A percentile compares a stretch with the other conserved stretches of the same genome.
Evolutionary conservation across 2,797 vertebrate genomes (phyloP).

Genomic region (Macropus fuliginosus): DNA sequence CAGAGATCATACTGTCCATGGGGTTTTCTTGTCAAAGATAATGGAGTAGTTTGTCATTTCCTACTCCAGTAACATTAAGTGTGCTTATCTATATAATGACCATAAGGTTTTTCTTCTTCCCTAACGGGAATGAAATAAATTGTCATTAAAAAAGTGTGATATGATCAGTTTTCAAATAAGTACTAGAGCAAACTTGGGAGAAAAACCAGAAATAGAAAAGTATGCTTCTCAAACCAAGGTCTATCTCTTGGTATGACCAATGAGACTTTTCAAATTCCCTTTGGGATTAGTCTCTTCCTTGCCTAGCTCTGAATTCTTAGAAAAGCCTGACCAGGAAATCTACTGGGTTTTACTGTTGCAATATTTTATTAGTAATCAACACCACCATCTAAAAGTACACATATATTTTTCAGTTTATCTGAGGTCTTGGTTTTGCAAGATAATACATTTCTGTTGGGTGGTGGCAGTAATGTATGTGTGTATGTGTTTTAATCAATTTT

Average conservation of each 20-base stretch:
- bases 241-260: conserved; percentile 12
- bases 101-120: conserved; percentile 26
- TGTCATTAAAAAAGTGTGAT: not conserved
- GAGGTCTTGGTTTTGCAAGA: conserved; percentile 44
- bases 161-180: conserved; percentile 50
- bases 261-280: conserved; percentile 31
- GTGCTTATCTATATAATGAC: not conserved
- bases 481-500: conserved; percentile 17
- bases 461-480: not conserved
- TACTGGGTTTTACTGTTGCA: conserved; percentile 47
- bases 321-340: conserved; percentile 51
- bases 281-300: conserved; percentile 32
- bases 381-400: conserved; percentile 42
- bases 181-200: not conserved
- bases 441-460: conserved; percentile 11
- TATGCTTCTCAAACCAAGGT: conserved; percentile 2
- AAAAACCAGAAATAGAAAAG: conserved; percentile 26
- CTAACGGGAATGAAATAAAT: conserved; percentile 38
- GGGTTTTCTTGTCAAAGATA: not conserved
- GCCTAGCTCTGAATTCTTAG: conserved; percentile 27
- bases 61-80: not conserved
- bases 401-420: conserved; percentile 41
- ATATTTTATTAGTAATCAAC: conserved; percentile 54
- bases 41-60: not conserved
- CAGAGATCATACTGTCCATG: not conserved